phyloP scores from a whole-genome alignment of 1,140 invertebrate genomes.

The Cataglyphis hispanica region DNA sequence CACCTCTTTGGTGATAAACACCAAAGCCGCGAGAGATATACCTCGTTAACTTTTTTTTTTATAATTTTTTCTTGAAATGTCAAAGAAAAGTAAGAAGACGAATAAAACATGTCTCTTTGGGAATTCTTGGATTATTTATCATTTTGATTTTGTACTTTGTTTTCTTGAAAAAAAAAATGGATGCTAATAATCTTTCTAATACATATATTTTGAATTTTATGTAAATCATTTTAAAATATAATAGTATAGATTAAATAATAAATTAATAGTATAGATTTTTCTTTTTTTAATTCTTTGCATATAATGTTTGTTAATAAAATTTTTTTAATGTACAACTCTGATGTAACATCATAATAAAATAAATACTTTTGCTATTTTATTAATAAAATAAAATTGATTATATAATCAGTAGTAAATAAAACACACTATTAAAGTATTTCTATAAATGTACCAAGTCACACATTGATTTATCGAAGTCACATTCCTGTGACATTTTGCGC shows the following conservation, averaged over 20 bases:
- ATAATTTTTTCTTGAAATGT: background rate
- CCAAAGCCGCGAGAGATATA: background rate
- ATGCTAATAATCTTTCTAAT: background rate
- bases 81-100: background rate
- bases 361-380: background rate
- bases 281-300: background rate
- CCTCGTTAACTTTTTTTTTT: background rate
- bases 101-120: background rate
- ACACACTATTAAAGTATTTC: background rate
- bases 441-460: background rate
- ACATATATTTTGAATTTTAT: background rate
- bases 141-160: background rate
- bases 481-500: conserved; percentile 33
- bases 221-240: background rate
- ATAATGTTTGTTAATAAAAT: conserved; percentile 6
- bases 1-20: conserved; percentile 61
- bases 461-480: conserved; percentile 15
- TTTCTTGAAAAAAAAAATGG: background rate
- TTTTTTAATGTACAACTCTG: conserved; percentile 24
- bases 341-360: background rate
- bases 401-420: conserved; percentile 9
- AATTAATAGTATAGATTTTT: background rate
- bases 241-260: no score
- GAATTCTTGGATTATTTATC: conserved; percentile 39
- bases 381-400: conserved; percentile 24